A percentile compares a stretch with the other conserved stretches of the same genome.
Conservation (phyloP, 2,797 vertebrate species). For the Danio choprae region DNA sequence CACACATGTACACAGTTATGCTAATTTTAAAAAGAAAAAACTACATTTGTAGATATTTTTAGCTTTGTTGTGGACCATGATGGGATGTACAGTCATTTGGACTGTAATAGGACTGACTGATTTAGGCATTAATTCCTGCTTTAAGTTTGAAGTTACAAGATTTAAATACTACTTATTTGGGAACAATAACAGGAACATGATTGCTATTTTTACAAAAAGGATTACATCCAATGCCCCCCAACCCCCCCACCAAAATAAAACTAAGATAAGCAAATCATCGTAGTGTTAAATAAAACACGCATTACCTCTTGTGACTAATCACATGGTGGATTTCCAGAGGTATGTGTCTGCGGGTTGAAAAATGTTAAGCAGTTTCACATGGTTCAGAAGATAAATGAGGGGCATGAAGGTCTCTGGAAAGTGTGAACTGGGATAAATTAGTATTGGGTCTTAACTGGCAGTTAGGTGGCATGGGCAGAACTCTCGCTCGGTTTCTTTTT, state of each 20-base stretch:
- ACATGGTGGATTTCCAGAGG: slow-evolving; percentile 58
- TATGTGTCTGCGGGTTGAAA: slow-evolving; percentile 57
- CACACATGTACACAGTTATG: slow-evolving; percentile 40
- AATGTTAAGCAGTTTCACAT: slow-evolving; percentile 66
- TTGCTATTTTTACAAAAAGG: slow-evolving; percentile 44
- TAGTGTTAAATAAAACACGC: slow-evolving; percentile 54
- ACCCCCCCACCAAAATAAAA: slow-evolving; percentile 16
- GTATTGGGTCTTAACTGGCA: slow-evolving; percentile 34
- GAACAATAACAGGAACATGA: slow-evolving; percentile 12
- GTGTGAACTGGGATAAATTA: slow-evolving; percentile 57
- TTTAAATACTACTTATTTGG: slow-evolving; percentile 6
- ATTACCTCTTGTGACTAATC: slow-evolving; percentile 62
- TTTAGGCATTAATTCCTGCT: neutral
- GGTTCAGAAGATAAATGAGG: slow-evolving; percentile 55
- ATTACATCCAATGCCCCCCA: slow-evolving; percentile 35
- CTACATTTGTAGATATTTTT: neutral
- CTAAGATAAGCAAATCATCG: slow-evolving; percentile 9
- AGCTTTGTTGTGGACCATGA: slow-evolving; percentile 6
- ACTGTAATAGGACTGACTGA: neutral
- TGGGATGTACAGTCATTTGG: neutral
- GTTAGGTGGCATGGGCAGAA: slow-evolving; percentile 24
- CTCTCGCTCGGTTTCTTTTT: slow-evolving; percentile 19
- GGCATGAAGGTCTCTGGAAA: slow-evolving; percentile 52
- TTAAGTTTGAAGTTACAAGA: neutral
- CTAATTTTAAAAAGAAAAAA: slow-evolving; percentile 12